A percentile compares a stretch with the other conserved stretches of the same genome.
phyloP scores from a whole-genome alignment of 2,797 vertebrate genomes.

The Anas bernieri region DNA sequence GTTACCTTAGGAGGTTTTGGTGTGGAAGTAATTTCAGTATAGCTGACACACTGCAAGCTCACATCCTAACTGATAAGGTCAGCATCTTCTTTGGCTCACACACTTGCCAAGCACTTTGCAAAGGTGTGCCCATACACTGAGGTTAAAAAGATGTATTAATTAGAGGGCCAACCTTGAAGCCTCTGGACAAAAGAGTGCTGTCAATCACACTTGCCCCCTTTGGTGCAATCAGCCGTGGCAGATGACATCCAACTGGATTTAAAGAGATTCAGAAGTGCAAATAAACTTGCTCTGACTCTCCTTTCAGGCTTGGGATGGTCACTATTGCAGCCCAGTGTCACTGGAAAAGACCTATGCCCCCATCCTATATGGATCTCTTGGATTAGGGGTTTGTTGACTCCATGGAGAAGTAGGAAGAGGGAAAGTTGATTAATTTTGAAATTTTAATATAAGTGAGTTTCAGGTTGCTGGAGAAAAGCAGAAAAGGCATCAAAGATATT shows the following conservation, averaged over 20 bases:
- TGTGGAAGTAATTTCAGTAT: background rate
- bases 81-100: constrained; percentile 34
- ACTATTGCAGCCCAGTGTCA: background rate
- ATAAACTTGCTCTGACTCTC: background rate
- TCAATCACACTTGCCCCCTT: background rate
- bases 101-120: constrained; percentile 39
- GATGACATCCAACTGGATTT: background rate
- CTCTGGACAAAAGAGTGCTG: background rate
- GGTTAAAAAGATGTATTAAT: constrained; percentile 26
- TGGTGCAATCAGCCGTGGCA: background rate
- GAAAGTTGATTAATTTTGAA: background rate
- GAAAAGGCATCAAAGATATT: background rate
- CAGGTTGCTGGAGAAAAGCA: background rate
- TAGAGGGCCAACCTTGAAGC: background rate
- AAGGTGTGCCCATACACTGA: background rate
- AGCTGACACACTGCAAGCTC: background rate
- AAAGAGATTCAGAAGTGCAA: background rate
- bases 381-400: fast-evolving
- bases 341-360: background rate
- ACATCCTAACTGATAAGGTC: background rate
- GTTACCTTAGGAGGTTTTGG: background rate
- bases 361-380: background rate
- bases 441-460: background rate
- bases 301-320: background rate
- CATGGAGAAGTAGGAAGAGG: background rate